Evolutionary conservation across 2,888 invertebrate genomes (phyloP), one percentile per base, ranked within the genome.

Genomic region (Lordiphosa fenestrarum): DNA sequence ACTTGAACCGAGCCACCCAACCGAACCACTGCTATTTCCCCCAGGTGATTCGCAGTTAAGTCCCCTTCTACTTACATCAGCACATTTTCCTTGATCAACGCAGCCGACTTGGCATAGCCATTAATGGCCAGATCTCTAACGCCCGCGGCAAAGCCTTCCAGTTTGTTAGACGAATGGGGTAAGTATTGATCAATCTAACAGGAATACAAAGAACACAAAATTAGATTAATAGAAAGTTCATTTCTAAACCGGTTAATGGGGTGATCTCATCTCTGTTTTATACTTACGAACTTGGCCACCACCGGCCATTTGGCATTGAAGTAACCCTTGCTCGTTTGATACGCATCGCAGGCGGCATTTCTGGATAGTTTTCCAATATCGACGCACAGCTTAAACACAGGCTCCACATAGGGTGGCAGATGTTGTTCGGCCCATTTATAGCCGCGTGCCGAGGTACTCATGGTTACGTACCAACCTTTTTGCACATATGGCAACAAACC

Each of bases 1-100:
- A n/a, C n/a, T 15, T 15, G 15, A 15, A 15, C 15, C 15, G 15
- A 15, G 15, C 15, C 19, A 23, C 23, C 1, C 5, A 23, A 5
- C 6, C 6, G 6, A 25, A 6, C 23, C 6, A 25, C 2, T 25
- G 6, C 23, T 6, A 25, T 25, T 25, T 7, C 25, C 25, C 25
- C 25, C 25, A 25, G 6, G 2, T 2, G 7, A 2, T 7, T 3
- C 7, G 25, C 25, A 7, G 25, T 25, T 25, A 7, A 7, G 6
- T 7, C 2, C 6, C 6, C 2, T 10, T 21, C 7, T 41, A 94
- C 95, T 94, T 91, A 95, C 95, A 95, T 91, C 90, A 95, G 94
- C 55, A 95, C 93, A 90, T 94, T 94, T 52, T 93, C 93, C 86
- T 91, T 92, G 84, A 95, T 90, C 90, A 94, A 94, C 63, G 92